A percentile compares a stretch with the other conserved stretches of the same genome.
These are phyloP conservation scores for Lethenteron camtschaticum DNA, from an alignment of 2,113 vertebrate species.

Conservation along the genomic window DNA sequence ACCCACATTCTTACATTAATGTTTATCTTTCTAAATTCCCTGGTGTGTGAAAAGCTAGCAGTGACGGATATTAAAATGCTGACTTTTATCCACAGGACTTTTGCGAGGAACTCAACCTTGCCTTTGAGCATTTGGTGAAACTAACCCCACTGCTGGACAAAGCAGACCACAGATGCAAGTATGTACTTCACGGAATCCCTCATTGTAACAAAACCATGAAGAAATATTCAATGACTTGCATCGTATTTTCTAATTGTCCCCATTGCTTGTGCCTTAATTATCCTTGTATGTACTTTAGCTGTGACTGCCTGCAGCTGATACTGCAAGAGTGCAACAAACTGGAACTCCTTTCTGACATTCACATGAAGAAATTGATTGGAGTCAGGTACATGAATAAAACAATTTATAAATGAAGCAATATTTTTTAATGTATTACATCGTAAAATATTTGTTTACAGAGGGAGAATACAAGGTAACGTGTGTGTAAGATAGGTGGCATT, in stretches of 20 bases:
- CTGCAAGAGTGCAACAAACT: slow-evolving; percentile 87
- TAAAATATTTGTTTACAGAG: no score
- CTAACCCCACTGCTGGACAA: slow-evolving; percentile 80
- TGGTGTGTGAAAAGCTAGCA: no score
- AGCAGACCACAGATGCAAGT: slow-evolving; percentile 96
- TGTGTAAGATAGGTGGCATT: neutral
- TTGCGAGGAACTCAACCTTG: slow-evolving; percentile 64
- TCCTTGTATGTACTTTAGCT: slow-evolving; percentile 26
- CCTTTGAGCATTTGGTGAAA: slow-evolving; percentile 75
- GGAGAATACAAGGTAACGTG: no score
- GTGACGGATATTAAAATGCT: no score
- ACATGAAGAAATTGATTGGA: slow-evolving; percentile 35
- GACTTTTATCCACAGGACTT: slow-evolving; percentile 39
- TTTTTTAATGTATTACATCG: no score
- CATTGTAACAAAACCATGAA: neutral
- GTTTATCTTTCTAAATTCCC: neutral
- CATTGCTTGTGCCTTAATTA: no score
- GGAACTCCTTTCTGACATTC: slow-evolving; percentile 53
- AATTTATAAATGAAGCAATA: no score
- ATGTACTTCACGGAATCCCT: slow-evolving; percentile 10
- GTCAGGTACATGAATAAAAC: no score
- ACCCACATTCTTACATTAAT: neutral
- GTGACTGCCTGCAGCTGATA: slow-evolving; percentile 61
- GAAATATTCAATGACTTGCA: neutral
- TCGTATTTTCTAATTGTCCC: neutral